Percentiles rank a stretch among this genome's conserved stretches.
Conservation (phyloP, 2,797 vertebrate species). For the Neoniphon sammara region DNA sequence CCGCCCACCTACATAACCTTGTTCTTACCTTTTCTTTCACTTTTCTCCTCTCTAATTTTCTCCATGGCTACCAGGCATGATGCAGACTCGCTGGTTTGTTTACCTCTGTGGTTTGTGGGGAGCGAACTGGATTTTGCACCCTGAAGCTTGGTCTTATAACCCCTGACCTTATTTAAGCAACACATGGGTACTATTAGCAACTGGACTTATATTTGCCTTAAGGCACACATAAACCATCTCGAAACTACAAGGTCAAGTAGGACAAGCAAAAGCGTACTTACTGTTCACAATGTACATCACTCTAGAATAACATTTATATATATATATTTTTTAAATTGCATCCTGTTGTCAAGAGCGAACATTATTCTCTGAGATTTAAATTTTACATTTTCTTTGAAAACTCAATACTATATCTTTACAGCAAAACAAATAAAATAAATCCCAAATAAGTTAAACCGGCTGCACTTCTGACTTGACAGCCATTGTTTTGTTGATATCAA, state of each 20-base stretch:
- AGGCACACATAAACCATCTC: conserved; percentile 14
- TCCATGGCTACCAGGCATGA: conserved; percentile 46
- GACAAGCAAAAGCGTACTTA: background rate
- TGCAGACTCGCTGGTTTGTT: conserved; percentile 54
- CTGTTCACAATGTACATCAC: background rate
- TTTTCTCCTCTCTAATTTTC: conserved; percentile 27
- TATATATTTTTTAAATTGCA: background rate
- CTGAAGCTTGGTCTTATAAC: conserved; percentile 62
- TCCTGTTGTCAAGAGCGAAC: conserved; percentile 13
- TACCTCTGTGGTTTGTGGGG: conserved; percentile 60
- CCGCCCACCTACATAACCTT: background rate
- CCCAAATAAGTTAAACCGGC: too few species aligned
- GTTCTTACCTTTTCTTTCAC: conserved; percentile 12
- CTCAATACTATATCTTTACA: too few species aligned
- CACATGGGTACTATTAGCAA: conserved; percentile 38
- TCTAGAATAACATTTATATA: background rate
- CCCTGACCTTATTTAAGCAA: conserved; percentile 64
- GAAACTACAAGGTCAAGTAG: conserved; percentile 20
- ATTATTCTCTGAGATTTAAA: conserved; percentile 33
- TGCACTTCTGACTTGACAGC: too few species aligned
- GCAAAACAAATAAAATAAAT: too few species aligned
- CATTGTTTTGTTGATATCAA: too few species aligned
- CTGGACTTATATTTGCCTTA: conserved; percentile 44
- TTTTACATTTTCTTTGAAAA: conserved; percentile 27
- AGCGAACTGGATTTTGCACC: conserved; percentile 56